These are phyloP conservation scores for Cynopterus brachyotis DNA, from an alignment of 2,113 vertebrate species.

Conservation along the genomic window DNA sequence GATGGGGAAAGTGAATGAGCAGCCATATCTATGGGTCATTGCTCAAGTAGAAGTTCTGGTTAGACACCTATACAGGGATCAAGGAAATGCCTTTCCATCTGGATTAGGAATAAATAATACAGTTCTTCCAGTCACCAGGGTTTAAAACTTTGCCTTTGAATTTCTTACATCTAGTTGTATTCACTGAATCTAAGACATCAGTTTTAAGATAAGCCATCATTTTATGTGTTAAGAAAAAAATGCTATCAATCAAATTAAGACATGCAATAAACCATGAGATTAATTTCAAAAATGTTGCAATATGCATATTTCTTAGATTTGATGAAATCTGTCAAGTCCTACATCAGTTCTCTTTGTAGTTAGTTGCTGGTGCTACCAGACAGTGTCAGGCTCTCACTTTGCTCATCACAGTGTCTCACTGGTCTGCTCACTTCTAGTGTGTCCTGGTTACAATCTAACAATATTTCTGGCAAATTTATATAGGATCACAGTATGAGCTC, in stretches of 20 bases:
- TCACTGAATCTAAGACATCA: constrained; percentile 20
- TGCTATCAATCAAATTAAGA: background rate
- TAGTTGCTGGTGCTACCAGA: background rate
- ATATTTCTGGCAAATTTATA: background rate
- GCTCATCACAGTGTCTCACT: background rate
- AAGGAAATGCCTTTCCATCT: background rate
- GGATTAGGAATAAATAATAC: constrained; percentile 8
- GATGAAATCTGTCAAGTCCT: background rate
- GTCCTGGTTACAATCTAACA: background rate
- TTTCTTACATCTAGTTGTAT: background rate
- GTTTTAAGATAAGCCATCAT: background rate
- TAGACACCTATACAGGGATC: background rate
- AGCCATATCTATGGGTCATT: background rate
- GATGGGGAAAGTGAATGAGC: background rate
- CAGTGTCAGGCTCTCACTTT: background rate
- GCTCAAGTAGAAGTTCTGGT: background rate
- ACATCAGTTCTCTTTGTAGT: background rate
- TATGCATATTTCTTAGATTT: background rate
- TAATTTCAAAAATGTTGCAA: constrained; percentile 13
- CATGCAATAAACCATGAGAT: background rate
- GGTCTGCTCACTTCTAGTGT: background rate
- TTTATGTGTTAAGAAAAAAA: background rate
- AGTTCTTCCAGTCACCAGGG: background rate
- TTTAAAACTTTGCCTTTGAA: constrained; percentile 32
- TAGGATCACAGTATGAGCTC: background rate